Evolutionary conservation across 2,113 vertebrate species (phyloP), one percentile per base, ranked within the genome.

Genomic region (Ceyx cyanopectus): DNA sequence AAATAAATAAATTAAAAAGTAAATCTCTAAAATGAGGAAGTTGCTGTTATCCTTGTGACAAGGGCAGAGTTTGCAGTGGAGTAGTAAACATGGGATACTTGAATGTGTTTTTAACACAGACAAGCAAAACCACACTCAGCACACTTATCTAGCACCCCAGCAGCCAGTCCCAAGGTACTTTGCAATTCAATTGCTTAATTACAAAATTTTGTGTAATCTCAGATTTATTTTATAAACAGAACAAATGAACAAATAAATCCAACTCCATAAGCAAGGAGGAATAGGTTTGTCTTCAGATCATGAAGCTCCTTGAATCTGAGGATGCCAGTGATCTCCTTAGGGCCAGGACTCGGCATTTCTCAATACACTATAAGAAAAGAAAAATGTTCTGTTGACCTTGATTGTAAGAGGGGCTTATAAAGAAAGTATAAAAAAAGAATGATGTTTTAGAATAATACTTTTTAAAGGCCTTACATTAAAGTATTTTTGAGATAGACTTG

Each of bases 401-500:
- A 72, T 94, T 79, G 57, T 73, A 80, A 62, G 75, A 41, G 27
- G 75, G 45, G 29, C 54, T 80, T 85, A 32, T 37, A 40, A 91
- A 53, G 70, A 66, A 80, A 81, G 53, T 53, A 29, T 22, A 12
- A 87, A 32, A 76, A 76, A 70, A 27, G 32, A 85, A 90, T 13
- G 13, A 19, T 62, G 51, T 62, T 85, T 84, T 57, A 69, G 76
- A 88, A 72, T 54, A 19, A 11, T 67, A 8, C 67, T 92, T 69
- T 85, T 80, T 73, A 92, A 90, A 90, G 56, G 91, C 91, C 89
- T 95, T 95, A 94, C 27, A 56, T 54, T 61, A 26, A 93, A 90
- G 51, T 91, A 50, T 86, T 87, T 85, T 85, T 48, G 51, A 58
- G 32, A 24, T 73, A 78, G 57, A 87, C 89, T 93, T 94, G 86